phyloP scores from a whole-genome alignment of 2,888 invertebrate genomes.

The Microctonus hyperodae region DNA sequence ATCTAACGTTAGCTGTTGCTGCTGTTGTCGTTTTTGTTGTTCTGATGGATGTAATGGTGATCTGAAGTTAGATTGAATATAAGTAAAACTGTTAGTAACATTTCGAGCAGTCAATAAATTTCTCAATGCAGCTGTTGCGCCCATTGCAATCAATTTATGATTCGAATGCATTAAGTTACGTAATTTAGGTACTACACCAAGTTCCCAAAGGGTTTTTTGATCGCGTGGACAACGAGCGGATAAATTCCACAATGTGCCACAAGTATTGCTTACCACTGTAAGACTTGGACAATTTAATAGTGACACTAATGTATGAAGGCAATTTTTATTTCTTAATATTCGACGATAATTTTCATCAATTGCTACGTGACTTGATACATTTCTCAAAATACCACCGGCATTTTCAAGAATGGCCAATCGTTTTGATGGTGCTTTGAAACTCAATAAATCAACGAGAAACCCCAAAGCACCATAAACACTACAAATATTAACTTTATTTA shows the following conservation, averaged over 20 bases:
- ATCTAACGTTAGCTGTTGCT: background rate
- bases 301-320: slow-evolving; percentile 83
- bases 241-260: slow-evolving; percentile 95
- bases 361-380: slow-evolving; percentile 92
- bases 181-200: slow-evolving; percentile 88
- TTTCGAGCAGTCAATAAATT: slow-evolving; percentile 85
- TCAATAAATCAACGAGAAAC: slow-evolving; percentile 86
- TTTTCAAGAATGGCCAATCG: slow-evolving; percentile 90
- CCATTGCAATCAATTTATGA: slow-evolving; percentile 95
- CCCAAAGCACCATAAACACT: slow-evolving; percentile 86
- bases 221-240: slow-evolving; percentile 88
- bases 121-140: slow-evolving; percentile 89
- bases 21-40: background rate
- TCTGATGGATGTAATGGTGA: background rate
- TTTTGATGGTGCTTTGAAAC: slow-evolving; percentile 86
- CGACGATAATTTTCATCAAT: slow-evolving; percentile 86
- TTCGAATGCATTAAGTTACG: slow-evolving; percentile 90
- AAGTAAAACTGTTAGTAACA: slow-evolving; percentile 66
- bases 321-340: slow-evolving; percentile 81
- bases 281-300: slow-evolving; percentile 90
- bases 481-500: slow-evolving; percentile 93
- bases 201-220: slow-evolving; percentile 86
- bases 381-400: slow-evolving; percentile 92
- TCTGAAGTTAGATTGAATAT: slow-evolving; percentile 2
- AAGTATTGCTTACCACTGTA: slow-evolving; percentile 93